phyloP scores from a whole-genome alignment of 2,888 invertebrate genomes.

The Dascillus cervinus region DNA sequence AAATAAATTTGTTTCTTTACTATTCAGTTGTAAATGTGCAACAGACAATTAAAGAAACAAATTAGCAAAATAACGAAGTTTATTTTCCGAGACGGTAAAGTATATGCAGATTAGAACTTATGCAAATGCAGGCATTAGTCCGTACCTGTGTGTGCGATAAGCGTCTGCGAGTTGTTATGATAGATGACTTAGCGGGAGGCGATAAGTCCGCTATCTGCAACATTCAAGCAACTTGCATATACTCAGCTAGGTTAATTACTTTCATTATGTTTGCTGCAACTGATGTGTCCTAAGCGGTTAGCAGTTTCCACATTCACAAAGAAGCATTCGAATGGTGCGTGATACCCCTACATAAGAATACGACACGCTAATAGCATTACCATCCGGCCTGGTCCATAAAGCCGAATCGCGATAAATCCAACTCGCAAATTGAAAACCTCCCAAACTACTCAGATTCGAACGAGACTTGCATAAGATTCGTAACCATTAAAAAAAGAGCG shows the following conservation, averaged over 20 bases:
- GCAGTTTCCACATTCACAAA: no score
- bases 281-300: no score
- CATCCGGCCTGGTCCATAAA: constrained; percentile 28
- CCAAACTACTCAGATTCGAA: constrained; percentile 19
- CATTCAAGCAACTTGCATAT: constrained; percentile 15
- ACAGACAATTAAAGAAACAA: not conserved
- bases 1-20: no score
- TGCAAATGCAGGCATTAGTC: constrained; percentile 33
- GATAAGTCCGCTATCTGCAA: constrained; percentile 23
- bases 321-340: no score
- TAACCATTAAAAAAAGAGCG: constrained; percentile 16
- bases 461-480: constrained; percentile 20
- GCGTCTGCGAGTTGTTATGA: constrained; percentile 23
- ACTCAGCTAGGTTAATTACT: constrained; percentile 13
- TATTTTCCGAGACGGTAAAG: constrained; percentile 23
- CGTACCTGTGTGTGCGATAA: constrained; percentile 24
- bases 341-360: no score
- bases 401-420: constrained; percentile 30
- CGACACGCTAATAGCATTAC: constrained; percentile 31
- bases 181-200: constrained; percentile 27
- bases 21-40: no score
- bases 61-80: constrained; percentile 20
- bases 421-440: constrained; percentile 30
- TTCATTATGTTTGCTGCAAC: constrained; percentile 5
- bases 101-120: constrained; percentile 37